Evolutionary conservation across 2,888 invertebrate species (phyloP), one percentile per base, ranked within the genome.

Genomic region (Exephanes ischioxanthus): DNA sequence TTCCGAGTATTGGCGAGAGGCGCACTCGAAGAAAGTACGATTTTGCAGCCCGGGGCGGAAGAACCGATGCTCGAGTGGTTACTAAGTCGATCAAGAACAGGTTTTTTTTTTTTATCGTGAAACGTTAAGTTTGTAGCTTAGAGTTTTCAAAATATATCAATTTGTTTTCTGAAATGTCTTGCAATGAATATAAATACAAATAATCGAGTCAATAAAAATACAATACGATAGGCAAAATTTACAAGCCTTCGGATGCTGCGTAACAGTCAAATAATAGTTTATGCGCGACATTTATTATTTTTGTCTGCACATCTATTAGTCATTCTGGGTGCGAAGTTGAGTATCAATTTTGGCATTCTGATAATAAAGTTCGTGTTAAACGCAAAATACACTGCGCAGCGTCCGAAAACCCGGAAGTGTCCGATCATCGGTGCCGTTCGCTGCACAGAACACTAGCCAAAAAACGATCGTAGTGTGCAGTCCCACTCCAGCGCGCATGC

Each of bases 21-120:
- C 53, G 19, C 55, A 48, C 45, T 71, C 19, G 19, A 53, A 30
- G 71, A 71, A 71, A 53, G n/a, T 53, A 33, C 19, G 22, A 33
- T 71, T 55, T 71, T 33, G 37, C 33, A 51, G 7, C n/a, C 45
- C 45, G 3, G 4, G 3, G 45, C 16, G 16, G 16, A 16, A 4
- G 45, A 3, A 16, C 0, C 45, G 45, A 48, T 16, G 14, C 14
- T 14, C 45, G 14, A 16, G 16, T 11, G 45, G 45, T 16, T 48
- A 5, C 3, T 26, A 26, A 48, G 45, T 48, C 16, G 45, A 16
- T 48, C 16, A 16, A 16, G 45, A 16, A 48, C 45, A 48, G 45
- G 16, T 45, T 45, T 48, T 48, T 16, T 48, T 37, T 37, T 45
- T 45, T 45, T 45, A 1, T 1, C 14, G 3, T 45, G 3, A 45